Evolutionary conservation across 1,140 invertebrate species (phyloP), one percentile per base, ranked within the genome.

Genomic region (Drosophila persimilis): DNA sequence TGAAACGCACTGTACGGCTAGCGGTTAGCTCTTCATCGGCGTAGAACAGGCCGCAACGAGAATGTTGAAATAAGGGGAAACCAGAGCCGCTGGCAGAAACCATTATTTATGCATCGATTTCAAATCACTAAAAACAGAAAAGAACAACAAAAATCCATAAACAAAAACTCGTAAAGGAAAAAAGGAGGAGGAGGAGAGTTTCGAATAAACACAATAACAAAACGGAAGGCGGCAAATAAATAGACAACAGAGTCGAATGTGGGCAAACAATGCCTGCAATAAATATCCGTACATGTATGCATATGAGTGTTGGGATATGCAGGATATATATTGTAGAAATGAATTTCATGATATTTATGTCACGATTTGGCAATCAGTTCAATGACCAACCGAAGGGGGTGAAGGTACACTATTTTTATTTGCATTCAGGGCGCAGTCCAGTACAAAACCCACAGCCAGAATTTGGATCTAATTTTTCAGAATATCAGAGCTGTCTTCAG

Each of bases 71-170:
- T 48, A 51, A 61, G 50, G 56, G 22, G 29, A 47, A 76, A 46
- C 41, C 41, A 70, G 52, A 80, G 78, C 77, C 77, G 44, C 55
- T 74, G 73, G 79, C 69, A 80, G 61, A 73, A 73, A 70, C 75
- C 78, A 86, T 86, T 85, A 85, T 85, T 85, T 86, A 85, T 86
- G 81, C 77, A 88, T 77, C 81, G 73, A 86, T 81, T 77, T 77
- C 73, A 78, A 85, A 86, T 86, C 67, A 77, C 64, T 61, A 84
- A 78, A 72, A 59, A 73, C 60, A 73, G 43, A 74, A 47, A 51
- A 53, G 17, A 11, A 26, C 31, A 45, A 31, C 29, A 52, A 41
- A 39, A 11, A 73, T 44, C 58, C 20, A 41, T 44, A 63, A 71
- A 77, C 24, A 70, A 64, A 79, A 63, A 70, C 45, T 64, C 15